A percentile compares a stretch with the other conserved stretches of the same genome.
Conservation (phyloP, 1,140 invertebrate genomes). For the Acromyrmex heyeri region DNA sequence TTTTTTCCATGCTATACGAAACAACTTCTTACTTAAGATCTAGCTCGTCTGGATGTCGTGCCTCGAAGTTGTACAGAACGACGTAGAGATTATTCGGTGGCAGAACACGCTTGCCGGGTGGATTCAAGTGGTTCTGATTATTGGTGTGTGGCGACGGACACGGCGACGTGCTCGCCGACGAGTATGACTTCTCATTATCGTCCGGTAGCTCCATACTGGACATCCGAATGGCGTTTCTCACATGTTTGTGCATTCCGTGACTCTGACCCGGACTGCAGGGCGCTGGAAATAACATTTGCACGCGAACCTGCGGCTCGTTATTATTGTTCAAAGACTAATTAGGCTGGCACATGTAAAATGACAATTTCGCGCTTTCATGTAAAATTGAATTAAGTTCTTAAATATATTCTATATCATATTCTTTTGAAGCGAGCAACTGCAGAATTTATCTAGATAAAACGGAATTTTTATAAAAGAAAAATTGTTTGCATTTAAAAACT, state of each 20-base stretch:
- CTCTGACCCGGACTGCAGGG: slow-evolving; percentile 94
- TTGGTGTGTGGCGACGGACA: slow-evolving; percentile 93
- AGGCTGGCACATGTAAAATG: slow-evolving; percentile 17
- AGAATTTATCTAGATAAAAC: not conserved
- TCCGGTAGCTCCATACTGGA: slow-evolving; percentile 96
- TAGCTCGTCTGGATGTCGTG: slow-evolving; percentile 96
- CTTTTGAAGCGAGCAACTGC: not conserved
- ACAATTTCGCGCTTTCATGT: not conserved
- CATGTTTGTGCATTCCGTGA: slow-evolving; percentile 82
- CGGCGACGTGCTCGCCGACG: slow-evolving; percentile 96
- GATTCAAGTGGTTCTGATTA: slow-evolving; percentile 84
- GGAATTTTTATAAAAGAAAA: not conserved
- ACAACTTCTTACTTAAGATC: slow-evolving; percentile 92
- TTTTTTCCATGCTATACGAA: not conserved
- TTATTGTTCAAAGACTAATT: not conserved
- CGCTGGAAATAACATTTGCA: slow-evolving; percentile 87
- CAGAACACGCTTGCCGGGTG: slow-evolving; percentile 86
- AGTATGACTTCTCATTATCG: slow-evolving; percentile 96
- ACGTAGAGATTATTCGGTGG: slow-evolving; percentile 97
- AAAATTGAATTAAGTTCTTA: not conserved
- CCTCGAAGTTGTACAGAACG: slow-evolving; percentile 97
- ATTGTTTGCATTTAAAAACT: not conserved
- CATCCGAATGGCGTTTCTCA: slow-evolving; percentile 93
- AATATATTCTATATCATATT: not conserved
- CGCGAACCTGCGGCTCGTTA: slow-evolving; percentile 21